A percentile compares a stretch with the other conserved stretches of the same genome.
Conservation (phyloP, 2,113 vertebrate species). For the Caloenas nicobarica region DNA sequence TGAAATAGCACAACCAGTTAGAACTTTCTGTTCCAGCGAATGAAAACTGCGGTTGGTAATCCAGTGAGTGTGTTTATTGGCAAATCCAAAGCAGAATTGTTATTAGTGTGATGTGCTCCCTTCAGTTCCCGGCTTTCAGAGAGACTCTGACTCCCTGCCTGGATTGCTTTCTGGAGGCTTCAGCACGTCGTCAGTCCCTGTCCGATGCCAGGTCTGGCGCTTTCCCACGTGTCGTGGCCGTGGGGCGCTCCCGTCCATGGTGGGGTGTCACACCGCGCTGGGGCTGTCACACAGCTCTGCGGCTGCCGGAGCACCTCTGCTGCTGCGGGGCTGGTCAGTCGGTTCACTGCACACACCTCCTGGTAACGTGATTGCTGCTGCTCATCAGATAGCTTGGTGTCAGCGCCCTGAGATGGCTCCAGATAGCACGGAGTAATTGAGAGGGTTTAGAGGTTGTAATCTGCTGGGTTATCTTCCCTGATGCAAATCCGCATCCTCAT, state of each 20-base stretch:
- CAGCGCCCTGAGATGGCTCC: neutral
- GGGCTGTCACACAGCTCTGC: no score
- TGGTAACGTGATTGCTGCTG: neutral
- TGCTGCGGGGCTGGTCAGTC: neutral
- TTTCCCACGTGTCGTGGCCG: accelerated
- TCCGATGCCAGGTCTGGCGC: accelerated
- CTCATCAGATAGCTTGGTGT: neutral
- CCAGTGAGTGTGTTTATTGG: neutral
- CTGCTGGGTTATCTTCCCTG: neutral
- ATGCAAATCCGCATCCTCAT: accelerated
- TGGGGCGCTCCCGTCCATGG: neutral
- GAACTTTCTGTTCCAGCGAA: neutral
- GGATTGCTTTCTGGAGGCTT: neutral
- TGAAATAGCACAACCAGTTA: neutral
- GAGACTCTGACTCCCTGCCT: neutral
- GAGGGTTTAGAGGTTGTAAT: neutral
- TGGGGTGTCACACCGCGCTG: neutral
- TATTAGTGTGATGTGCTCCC: neutral
- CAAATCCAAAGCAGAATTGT: neutral
- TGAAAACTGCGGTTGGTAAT: neutral
- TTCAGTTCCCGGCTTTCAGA: neutral
- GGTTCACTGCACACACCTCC: neutral
- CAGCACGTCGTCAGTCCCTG: neutral
- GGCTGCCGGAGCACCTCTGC: neutral
- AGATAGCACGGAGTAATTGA: neutral